Evolutionary conservation across 2,888 invertebrate species (phyloP).

Genomic region (Endomychus coccineus): DNA sequence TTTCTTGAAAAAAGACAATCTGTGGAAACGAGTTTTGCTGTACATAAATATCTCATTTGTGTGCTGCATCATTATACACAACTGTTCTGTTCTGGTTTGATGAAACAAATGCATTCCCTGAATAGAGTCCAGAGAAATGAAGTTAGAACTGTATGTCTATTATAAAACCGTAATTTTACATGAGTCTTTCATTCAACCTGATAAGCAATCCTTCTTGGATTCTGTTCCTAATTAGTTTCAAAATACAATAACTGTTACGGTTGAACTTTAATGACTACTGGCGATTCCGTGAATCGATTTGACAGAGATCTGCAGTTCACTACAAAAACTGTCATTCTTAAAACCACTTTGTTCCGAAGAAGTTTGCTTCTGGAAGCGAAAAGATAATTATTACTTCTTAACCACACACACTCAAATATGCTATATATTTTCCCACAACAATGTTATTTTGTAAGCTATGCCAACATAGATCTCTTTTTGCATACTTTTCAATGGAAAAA

Average conservation of each 20-base stretch:
- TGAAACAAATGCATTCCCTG: no score
- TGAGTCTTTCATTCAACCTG: no score
- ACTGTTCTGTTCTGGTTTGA: no score
- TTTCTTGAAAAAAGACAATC: no score
- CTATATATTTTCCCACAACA: constrained; percentile 24
- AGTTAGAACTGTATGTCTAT: no score
- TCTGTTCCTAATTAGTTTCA: constrained; percentile 27
- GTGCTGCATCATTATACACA: no score
- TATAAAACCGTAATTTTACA: no score
- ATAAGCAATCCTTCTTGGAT: background rate
- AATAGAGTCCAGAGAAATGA: no score
- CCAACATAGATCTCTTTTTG: constrained; percentile 13
- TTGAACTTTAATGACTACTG: constrained; percentile 28
- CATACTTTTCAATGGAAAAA: constrained; percentile 11
- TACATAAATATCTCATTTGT: no score
- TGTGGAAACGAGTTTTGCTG: no score
- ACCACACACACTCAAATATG: constrained; percentile 28
- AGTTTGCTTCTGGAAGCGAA: constrained; percentile 23
- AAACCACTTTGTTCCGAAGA: constrained; percentile 26
- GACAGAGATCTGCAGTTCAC: constrained; percentile 21
- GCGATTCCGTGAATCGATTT: constrained; percentile 32
- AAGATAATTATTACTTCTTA: constrained; percentile 26
- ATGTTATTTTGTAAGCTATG: constrained; percentile 16
- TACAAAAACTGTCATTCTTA: constrained; percentile 26
- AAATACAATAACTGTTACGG: constrained; percentile 27